Base-by-base conservation (phyloP, 2,888 invertebrate species). In the Ormia ochracea region DNA sequence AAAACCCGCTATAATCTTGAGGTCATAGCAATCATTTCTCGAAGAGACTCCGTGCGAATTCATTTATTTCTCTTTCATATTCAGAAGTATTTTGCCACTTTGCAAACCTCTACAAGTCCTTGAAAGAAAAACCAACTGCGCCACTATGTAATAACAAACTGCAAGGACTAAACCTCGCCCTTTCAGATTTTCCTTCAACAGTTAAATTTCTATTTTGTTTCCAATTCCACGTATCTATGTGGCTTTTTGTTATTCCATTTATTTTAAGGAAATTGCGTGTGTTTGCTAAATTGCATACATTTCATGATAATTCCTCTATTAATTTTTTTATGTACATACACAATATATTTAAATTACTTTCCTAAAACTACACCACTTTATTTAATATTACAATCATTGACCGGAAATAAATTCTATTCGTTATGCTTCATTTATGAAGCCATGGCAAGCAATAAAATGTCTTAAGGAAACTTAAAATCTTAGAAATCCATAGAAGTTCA, bases 331-430 rank as follows among this genome's bases (percentile, higher is more conserved):
- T 69, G 4, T 36, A 7, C 36, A 56, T 28, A 17, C 19, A 14
- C n/a, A 21, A 48, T 66, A 61, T 74, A 74, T 75, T 79, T 74
- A 65, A 66, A 69, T 79, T 65, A 70, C 69, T 68, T 74, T 69
- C 26, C 36, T 33, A 2, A 69, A 69, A 63, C 56, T 41, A 72
- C n/a, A n/a, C 43, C 63, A 63, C 74, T 78, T 74, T 69, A 78
- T 78, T 74, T 74, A 69, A 79, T 74, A 74, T 69, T 75, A 73
- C 68, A 63, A 77, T 68, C 72, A 80, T 56, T 80, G 80, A 76
- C 80, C 80, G 80, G 80, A 80, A 80, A 80, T 80, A 76, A 80
- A 76, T 76, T 63, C 52, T 63, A 76, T 73, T 76, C 58, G 80
- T 77, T 80, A 80, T 80, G 80, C 72, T 77, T 80, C 80, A 80